Conservation (phyloP, 2,797 vertebrate genomes). For the Mastacembelus armatus region DNA sequence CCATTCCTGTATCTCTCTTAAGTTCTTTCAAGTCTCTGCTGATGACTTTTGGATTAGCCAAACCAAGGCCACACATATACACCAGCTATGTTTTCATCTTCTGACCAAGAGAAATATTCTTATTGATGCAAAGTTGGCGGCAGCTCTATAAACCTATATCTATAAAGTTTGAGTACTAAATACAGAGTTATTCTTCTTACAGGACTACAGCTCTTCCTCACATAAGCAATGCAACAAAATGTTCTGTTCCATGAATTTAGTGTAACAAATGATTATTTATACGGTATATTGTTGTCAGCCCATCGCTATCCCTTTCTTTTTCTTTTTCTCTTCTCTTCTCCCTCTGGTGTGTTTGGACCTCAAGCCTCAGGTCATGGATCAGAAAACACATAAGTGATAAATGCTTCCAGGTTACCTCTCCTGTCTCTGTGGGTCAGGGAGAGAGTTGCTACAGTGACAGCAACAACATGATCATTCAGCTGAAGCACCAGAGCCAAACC, state of each 20-base stretch:
- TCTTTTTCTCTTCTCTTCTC: constrained; percentile 1
- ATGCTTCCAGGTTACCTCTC: constrained; percentile 78
- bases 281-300: constrained; percentile 7
- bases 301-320: constrained; percentile 4
- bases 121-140: constrained; percentile 9
- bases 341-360: constrained; percentile 34
- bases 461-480: constrained; percentile 70
- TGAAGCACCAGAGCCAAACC: constrained; percentile 50
- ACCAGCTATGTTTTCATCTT: constrained; percentile 25
- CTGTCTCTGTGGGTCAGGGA: constrained; percentile 60
- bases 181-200: not conserved
- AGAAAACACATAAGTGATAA: constrained; percentile 73
- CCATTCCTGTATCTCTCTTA: not conserved
- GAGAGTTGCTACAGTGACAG: constrained; percentile 66
- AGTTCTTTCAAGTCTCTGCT: constrained; percentile 39
- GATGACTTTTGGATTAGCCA: constrained; percentile 36
- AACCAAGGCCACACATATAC: constrained; percentile 35
- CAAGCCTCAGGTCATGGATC: constrained; percentile 58
- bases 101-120: constrained; percentile 53
- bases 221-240: not conserved
- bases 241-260: constrained; percentile 1
- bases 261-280: constrained; percentile 8
- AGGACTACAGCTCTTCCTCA: not conserved
- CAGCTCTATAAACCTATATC: constrained; percentile 14
- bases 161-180: not conserved